Evolutionary conservation across 2,113 vertebrate species (phyloP).

Genomic region (Shinisaurus crocodilurus): DNA sequence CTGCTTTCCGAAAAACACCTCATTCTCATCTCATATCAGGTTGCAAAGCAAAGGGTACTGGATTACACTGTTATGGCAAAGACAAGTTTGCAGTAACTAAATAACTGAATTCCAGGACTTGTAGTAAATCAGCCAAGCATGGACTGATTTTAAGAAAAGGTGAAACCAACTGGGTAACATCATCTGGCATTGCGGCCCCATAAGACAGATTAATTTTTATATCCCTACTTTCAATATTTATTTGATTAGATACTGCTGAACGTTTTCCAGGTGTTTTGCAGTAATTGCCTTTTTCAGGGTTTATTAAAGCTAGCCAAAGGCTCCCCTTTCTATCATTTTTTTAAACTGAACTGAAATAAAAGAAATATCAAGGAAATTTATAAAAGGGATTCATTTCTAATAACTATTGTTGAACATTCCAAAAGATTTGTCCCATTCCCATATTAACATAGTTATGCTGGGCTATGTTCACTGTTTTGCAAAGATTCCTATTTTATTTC

Average conservation of each 20-base stretch:
- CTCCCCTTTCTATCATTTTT: neutral
- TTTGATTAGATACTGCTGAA: slow-evolving; percentile 45
- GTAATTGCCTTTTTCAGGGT: slow-evolving; percentile 40
- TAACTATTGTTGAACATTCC: neutral
- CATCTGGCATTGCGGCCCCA: slow-evolving; percentile 6
- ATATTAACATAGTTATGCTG: neutral
- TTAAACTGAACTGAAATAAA: neutral
- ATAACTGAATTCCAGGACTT: slow-evolving; percentile 27
- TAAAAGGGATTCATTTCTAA: neutral
- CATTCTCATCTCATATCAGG: neutral
- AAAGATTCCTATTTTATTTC: neutral
- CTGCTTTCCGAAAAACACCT: slow-evolving; percentile 35
- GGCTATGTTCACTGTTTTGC: neutral
- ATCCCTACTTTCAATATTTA: slow-evolving; percentile 22
- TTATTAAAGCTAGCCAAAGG: neutral
- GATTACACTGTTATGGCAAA: neutral
- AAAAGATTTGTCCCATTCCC: neutral
- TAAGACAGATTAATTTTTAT: neutral
- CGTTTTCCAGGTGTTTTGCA: slow-evolving; percentile 43
- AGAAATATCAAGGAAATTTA: neutral
- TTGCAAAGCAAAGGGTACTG: neutral
- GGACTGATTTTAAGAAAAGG: slow-evolving; percentile 12
- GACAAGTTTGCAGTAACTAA: slow-evolving; percentile 39
- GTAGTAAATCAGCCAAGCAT: neutral
- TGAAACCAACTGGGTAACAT: slow-evolving; percentile 40